These are phyloP conservation scores for Conus ventricosus DNA, from an alignment of 1,140 invertebrate genomes.

Conservation along the genomic window DNA sequence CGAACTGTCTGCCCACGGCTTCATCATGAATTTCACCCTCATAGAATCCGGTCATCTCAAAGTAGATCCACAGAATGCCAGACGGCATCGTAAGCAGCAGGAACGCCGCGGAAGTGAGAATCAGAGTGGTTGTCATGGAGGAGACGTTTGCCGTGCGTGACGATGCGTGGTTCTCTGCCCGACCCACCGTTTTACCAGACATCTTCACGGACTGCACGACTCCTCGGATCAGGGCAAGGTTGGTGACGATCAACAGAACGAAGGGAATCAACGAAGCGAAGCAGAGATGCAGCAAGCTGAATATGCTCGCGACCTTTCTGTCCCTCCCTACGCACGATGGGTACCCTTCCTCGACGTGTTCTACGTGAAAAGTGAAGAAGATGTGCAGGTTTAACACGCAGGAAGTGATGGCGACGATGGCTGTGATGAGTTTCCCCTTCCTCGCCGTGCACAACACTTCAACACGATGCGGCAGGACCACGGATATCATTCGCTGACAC, in stretches of 20 bases:
- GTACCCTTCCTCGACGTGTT: not conserved
- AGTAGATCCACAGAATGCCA: too few species aligned
- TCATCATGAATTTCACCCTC: too few species aligned
- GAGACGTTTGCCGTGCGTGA: too few species aligned
- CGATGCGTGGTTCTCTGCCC: too few species aligned
- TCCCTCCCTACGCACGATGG: not conserved
- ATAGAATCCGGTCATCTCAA: too few species aligned
- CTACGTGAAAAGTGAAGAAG: not conserved
- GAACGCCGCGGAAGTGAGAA: too few species aligned
- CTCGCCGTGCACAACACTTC: not conserved
- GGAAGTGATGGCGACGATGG: not conserved
- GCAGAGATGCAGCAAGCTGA: not conserved
- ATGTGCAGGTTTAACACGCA: not conserved
- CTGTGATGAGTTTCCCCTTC: not conserved
- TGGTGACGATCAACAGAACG: not conserved
- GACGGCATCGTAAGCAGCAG: too few species aligned
- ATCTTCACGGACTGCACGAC: not conserved
- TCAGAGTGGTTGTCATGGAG: too few species aligned
- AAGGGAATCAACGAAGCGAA: not conserved
- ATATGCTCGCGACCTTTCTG: not conserved
- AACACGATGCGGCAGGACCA: not conserved
- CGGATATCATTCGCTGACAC: slow-evolving; percentile 7
- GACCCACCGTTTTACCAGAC: too few species aligned
- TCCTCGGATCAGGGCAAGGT: not conserved
- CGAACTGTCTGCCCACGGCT: too few species aligned